Conservation (phyloP, 2,888 invertebrate genomes). For the Drosophila fungiperda region DNA sequence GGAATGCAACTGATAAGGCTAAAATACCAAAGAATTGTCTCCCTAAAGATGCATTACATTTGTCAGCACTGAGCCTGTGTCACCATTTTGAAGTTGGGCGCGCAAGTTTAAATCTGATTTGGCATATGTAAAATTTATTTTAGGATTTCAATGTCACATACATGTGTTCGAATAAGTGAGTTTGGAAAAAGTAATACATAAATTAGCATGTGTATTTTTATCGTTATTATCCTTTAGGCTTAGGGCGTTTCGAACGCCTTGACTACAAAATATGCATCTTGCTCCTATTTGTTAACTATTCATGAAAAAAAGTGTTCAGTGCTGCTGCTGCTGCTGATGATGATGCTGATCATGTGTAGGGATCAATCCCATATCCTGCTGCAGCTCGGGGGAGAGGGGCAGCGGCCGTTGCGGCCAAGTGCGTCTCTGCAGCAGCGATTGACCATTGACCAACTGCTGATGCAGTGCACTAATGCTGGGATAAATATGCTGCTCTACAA, state of each 20-base stretch:
- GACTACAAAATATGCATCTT: conserved; percentile 42
- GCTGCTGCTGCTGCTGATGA: conserved; percentile 27
- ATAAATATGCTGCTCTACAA: conserved; percentile 89
- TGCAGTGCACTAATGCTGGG: conserved; percentile 86
- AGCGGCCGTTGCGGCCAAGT: conserved; percentile 88
- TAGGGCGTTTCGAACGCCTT: conserved; percentile 72
- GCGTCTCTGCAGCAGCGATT: conserved; percentile 86
- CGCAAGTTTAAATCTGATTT: conserved; percentile 1
- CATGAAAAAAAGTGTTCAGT: conserved; percentile 12
- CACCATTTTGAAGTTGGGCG: not conserved
- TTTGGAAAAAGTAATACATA: conserved; percentile 38
- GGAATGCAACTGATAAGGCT: not conserved
- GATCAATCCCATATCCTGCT: conserved; percentile 65
- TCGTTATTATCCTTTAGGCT: conserved; percentile 41
- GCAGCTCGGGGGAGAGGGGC: conserved; percentile 73
- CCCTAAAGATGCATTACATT: not conserved
- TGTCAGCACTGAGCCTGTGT: not conserved
- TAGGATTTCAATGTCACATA: not conserved
- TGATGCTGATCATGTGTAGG: conserved; percentile 25
- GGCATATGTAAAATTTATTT: conserved; percentile 12
- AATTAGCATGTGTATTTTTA: conserved; percentile 3
- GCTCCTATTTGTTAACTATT: conserved; percentile 19
- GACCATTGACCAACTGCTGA: conserved; percentile 86
- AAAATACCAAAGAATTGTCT: not conserved
- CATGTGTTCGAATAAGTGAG: conserved; percentile 30